phyloP scores from a whole-genome alignment of 2,888 invertebrate genomes.

The Drosophila limbata region DNA sequence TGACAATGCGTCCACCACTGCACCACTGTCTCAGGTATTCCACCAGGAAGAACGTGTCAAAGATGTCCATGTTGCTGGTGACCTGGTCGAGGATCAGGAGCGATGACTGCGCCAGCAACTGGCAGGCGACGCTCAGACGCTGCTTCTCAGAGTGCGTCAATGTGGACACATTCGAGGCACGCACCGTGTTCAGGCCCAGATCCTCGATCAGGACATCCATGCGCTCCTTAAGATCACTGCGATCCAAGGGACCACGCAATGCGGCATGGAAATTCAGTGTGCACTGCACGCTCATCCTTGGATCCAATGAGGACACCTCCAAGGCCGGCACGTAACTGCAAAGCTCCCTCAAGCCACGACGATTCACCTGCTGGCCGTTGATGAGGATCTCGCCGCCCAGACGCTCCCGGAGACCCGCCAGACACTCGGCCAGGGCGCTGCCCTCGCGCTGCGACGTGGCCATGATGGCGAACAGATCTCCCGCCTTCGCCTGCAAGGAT shows the following conservation, averaged over 20 bases:
- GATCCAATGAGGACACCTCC: constrained; percentile 85
- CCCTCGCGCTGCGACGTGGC: constrained; percentile 95
- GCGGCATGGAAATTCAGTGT: constrained; percentile 94
- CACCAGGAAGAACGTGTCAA: constrained; percentile 97
- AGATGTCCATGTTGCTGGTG: constrained; percentile 90
- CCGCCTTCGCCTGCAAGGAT: constrained; percentile 95
- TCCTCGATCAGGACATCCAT: constrained; percentile 96
- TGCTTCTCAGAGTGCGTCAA: constrained; percentile 95
- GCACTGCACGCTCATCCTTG: constrained; percentile 95
- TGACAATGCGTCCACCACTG: constrained; percentile 91
- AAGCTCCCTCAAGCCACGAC: constrained; percentile 90
- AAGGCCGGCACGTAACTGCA: constrained; percentile 86
- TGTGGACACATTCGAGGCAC: constrained; percentile 93
- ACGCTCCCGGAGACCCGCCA: constrained; percentile 91
- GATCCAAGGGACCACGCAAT: constrained; percentile 86
- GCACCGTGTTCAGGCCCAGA: constrained; percentile 94
- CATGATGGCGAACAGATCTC: constrained; percentile 95
- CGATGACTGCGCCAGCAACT: constrained; percentile 93
- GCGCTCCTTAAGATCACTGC: constrained; percentile 89
- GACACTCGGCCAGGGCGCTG: constrained; percentile 92
- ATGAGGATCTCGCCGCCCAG: constrained; percentile 92
- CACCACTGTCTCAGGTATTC: constrained; percentile 96
- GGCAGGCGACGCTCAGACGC: constrained; percentile 95
- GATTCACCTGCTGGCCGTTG: constrained; percentile 93
- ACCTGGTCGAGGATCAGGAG: constrained; percentile 95